A percentile compares a stretch with the other conserved stretches of the same genome.
Conservation (phyloP, 2,113 vertebrate species). For the Hemichromis elongatus region DNA sequence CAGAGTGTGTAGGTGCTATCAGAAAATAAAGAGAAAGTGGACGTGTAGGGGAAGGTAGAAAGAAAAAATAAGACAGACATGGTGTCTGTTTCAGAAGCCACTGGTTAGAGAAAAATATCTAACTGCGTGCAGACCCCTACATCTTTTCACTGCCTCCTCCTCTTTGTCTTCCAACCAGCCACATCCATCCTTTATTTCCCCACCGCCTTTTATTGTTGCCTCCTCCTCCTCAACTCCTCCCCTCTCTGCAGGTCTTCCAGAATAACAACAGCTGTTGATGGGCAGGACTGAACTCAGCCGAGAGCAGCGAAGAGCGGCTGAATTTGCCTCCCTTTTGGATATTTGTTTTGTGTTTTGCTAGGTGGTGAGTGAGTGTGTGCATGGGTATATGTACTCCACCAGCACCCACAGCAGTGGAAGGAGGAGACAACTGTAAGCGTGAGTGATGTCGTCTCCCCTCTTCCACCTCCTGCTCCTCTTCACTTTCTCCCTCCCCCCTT, state of each 20-base stretch:
- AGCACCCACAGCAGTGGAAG: constrained; percentile 35
- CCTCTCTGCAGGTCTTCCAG: constrained; percentile 44
- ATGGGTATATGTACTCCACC: constrained; percentile 2
- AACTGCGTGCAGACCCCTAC: neutral
- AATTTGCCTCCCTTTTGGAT: constrained; percentile 47
- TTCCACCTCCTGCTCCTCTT: neutral
- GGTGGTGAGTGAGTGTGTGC: neutral
- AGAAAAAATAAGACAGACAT: neutral
- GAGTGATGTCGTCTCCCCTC: constrained; percentile 35
- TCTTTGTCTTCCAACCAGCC: constrained; percentile 25
- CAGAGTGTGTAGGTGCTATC: neutral
- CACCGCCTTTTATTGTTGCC: neutral
- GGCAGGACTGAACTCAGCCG: constrained; percentile 46
- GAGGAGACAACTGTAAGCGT: constrained; percentile 45
- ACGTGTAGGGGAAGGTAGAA: neutral
- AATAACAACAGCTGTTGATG: constrained; percentile 61
- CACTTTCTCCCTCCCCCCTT: neutral
- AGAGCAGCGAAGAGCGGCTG: constrained; percentile 17
- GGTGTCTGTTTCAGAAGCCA: neutral
- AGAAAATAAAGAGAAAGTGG: neutral
- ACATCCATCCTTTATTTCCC: constrained; percentile 8
- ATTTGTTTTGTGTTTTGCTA: neutral
- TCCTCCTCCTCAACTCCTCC: neutral
- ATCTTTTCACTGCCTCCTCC: neutral
- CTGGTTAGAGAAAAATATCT: neutral